Conservation (phyloP, 2,797 vertebrate species). For the Malacoraja senta region DNA sequence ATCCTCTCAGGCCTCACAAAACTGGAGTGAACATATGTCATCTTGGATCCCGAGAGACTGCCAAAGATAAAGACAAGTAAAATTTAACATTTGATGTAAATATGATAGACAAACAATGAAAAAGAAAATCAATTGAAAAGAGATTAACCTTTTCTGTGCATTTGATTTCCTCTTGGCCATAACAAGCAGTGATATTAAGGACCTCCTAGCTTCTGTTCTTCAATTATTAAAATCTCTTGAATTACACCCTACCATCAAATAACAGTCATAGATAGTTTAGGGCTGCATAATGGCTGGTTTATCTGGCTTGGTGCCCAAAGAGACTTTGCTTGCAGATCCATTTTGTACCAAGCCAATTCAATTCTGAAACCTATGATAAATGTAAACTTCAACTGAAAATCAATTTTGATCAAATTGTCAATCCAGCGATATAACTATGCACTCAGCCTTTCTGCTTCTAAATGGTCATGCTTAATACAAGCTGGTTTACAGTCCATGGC, state of each 20-base stretch:
- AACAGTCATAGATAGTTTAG: not conserved
- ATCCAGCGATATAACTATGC: not conserved
- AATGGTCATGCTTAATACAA: not conserved
- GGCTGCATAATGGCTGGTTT: not conserved
- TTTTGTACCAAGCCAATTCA: not conserved
- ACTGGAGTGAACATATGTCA: no score
- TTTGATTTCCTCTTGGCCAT: not conserved
- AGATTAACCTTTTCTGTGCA: not conserved
- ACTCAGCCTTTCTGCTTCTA: not conserved
- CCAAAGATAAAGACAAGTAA: not conserved
- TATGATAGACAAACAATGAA: not conserved
- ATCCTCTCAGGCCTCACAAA: no score
- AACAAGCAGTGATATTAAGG: not conserved
- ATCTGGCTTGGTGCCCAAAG: not conserved
- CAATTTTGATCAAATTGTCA: not conserved
- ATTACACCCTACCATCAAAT: not conserved
- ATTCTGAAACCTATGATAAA: not conserved
- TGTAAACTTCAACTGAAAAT: not conserved
- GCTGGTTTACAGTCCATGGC: not conserved
- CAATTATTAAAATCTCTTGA: conserved; percentile 15
- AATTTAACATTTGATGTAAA: not conserved
- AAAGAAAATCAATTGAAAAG: conserved; percentile 17
- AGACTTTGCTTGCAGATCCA: not conserved
- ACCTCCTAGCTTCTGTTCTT: not conserved
- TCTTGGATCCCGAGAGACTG: no score